phyloP scores from a whole-genome alignment of 1,140 invertebrate genomes.

The Drosophila grimshawi region DNA sequence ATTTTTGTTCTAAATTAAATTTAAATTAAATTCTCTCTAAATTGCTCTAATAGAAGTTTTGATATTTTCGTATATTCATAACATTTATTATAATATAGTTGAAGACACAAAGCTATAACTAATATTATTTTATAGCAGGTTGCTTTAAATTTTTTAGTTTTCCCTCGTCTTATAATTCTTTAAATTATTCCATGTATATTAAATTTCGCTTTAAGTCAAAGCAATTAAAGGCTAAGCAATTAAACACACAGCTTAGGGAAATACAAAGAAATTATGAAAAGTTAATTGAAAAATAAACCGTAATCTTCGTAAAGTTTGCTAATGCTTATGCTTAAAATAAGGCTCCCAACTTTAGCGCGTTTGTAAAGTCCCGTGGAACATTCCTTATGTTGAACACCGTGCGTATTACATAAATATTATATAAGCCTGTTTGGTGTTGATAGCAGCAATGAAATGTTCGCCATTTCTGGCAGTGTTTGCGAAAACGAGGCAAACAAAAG shows the following conservation, averaged over 20 bases:
- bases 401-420: slow-evolving; percentile 6
- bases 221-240: not conserved
- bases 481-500: slow-evolving; percentile 24
- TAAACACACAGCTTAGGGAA: slow-evolving; percentile 7
- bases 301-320: not conserved
- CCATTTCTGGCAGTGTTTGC: slow-evolving; percentile 11
- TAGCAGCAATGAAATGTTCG: slow-evolving; percentile 6
- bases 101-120: no score
- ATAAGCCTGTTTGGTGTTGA: slow-evolving; percentile 5
- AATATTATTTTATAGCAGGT: no score
- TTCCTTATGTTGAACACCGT: not conserved
- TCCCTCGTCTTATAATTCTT: no score
- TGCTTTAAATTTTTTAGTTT: no score
- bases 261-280: slow-evolving; percentile 22
- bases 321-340: not conserved
- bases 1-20: no score
- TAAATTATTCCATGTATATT: no score
- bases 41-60: no score
- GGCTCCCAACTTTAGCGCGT: not conserved
- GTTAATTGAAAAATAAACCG: slow-evolving; percentile 18
- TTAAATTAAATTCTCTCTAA: no score
- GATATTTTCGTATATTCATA: no score
- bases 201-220: no score
- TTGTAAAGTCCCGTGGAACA: not conserved
- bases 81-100: no score